Conservation (phyloP, 2,113 vertebrate species). For the Butastur rufipennis region DNA sequence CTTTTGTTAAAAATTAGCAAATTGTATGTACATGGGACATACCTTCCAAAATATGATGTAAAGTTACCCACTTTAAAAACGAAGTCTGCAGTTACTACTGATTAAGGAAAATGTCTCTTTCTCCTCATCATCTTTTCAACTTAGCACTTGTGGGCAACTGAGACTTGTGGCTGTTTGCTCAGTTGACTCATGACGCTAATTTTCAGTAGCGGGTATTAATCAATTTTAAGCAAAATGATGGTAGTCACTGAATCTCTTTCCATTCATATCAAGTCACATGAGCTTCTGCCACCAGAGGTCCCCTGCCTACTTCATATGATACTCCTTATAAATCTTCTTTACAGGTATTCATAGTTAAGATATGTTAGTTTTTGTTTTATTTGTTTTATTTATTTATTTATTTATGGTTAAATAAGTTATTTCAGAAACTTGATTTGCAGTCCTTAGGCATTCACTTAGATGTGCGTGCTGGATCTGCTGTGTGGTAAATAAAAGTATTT, state of each 20-base stretch:
- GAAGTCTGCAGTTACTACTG: background rate
- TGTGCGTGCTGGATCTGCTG: background rate
- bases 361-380: fast-evolving
- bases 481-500: background rate
- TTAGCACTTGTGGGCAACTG: background rate
- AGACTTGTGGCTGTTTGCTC: background rate
- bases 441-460: background rate
- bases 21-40: background rate
- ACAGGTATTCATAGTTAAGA: background rate
- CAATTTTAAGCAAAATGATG: background rate
- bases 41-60: background rate
- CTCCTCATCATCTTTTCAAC: background rate
- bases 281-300: background rate
- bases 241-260: background rate
- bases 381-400: too few species aligned
- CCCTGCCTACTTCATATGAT: background rate
- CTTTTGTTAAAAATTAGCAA: background rate
- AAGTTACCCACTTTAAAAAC: background rate
- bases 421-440: background rate
- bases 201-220: background rate
- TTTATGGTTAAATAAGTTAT: background rate
- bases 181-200: background rate
- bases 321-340: background rate
- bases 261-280: background rate
- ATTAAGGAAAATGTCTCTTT: background rate